Evolutionary conservation across 2,888 invertebrate species (phyloP).

Genomic region (Axea sp.): DNA sequence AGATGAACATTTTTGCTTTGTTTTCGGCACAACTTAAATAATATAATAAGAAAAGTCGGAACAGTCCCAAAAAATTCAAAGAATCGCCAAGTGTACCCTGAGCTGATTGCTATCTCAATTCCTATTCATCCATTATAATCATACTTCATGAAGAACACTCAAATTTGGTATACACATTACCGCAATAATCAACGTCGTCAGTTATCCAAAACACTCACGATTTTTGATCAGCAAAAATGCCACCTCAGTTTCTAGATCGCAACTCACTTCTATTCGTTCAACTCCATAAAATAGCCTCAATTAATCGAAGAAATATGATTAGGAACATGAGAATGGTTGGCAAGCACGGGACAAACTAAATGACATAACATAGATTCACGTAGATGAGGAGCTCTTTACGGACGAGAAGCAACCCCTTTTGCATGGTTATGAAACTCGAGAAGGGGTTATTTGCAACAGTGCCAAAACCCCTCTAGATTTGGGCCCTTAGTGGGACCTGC

Average conservation of each 20-base stretch:
- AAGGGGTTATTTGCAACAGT: slow-evolving; percentile 69
- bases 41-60: too few relatives aligned
- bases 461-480: slow-evolving; percentile 54
- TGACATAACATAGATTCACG: slow-evolving; percentile 50
- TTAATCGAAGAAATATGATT: not conserved
- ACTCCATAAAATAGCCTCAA: not conserved
- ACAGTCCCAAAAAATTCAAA: slow-evolving; percentile 4
- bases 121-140: slow-evolving; percentile 36
- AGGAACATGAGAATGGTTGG: slow-evolving; percentile 43
- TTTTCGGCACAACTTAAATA: too few relatives aligned
- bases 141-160: slow-evolving; percentile 33
- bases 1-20: too few relatives aligned
- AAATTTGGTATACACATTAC: slow-evolving; percentile 18
- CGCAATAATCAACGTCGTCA: slow-evolving; percentile 20
- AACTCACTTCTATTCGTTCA: not conserved
- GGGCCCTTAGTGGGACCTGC: slow-evolving; percentile 71
- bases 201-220: slow-evolving; percentile 18
- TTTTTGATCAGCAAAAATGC: not conserved
- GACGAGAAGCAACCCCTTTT: slow-evolving; percentile 33
- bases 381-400: slow-evolving; percentile 27
- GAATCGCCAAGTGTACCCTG: slow-evolving; percentile 10
- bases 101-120: slow-evolving; percentile 33
- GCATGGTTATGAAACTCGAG: slow-evolving; percentile 65
- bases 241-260: not conserved
- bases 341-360: slow-evolving; percentile 51